phyloP scores from a whole-genome alignment of 2,113 vertebrate species.

The Gadus chalcogrammus region DNA sequence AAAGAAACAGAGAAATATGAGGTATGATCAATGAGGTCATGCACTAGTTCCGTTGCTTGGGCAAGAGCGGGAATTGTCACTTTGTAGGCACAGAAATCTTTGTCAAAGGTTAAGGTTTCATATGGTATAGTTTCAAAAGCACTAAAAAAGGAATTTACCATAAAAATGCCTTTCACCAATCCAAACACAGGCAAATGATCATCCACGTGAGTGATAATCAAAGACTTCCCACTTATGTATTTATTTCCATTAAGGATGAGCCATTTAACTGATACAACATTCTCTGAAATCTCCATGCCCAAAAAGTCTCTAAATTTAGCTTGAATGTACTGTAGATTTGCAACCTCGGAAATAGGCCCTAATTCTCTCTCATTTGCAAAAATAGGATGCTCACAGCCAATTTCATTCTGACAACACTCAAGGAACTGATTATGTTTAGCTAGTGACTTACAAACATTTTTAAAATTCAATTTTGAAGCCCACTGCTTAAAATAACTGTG shows the following conservation, averaged over 20 bases:
- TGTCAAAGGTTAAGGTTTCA: too few species aligned
- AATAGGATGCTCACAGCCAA: slow-evolving; percentile 1
- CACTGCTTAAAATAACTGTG: slow-evolving; percentile 37
- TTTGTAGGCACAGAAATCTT: too few species aligned
- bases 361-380: slow-evolving; percentile 2
- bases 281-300: background rate
- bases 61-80: too few species aligned
- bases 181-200: too few species aligned
- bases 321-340: slow-evolving; percentile 9
- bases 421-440: slow-evolving; percentile 19
- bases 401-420: slow-evolving; percentile 7
- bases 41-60: too few species aligned
- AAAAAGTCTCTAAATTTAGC: background rate
- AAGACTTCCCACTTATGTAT: slow-evolving; percentile 13
- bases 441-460: slow-evolving; percentile 23
- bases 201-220: background rate
- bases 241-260: slow-evolving; percentile 24
- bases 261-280: slow-evolving; percentile 4
- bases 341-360: background rate
- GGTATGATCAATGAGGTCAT: too few species aligned
- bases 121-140: too few species aligned
- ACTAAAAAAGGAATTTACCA: too few species aligned
- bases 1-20: too few species aligned
- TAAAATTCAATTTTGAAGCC: slow-evolving; percentile 34
- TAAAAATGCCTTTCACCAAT: too few species aligned